Base-by-base conservation (phyloP, 2,888 invertebrate genomes). In the Polydesmus complanatus region DNA sequence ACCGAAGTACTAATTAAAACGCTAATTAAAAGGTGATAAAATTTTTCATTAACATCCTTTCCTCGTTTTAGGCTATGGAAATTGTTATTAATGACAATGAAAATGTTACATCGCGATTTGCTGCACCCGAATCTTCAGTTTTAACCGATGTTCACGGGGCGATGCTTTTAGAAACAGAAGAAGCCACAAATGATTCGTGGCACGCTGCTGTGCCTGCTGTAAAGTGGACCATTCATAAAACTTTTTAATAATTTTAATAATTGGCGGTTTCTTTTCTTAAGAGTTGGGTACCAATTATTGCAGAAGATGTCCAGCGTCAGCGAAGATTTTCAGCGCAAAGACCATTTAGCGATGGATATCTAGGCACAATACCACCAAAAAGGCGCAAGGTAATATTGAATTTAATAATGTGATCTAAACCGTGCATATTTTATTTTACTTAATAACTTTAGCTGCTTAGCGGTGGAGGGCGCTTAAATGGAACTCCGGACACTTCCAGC, bases 261-360 rank as follows among this genome's bases (percentile, higher is more conserved):
- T n/a, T n/a, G n/a, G n/a, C n/a, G n/a, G n/a, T n/a, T n/a, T 8
- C 22, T 58, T 54, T 56, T 67, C 70, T 69, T 2, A 67, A 82
- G 80, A 85, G 85, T 64, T 94, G 93, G 94, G 84, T 91, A 64
- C 90, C 92, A 8, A 85, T 92, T 65, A 87, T 95, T 65, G 81
- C 85, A 8, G 80, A 84, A 62, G 94, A 95, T 73, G 79, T 84
- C 56, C 81, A 83, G 68, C 77, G 81, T 61, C 92, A 91, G 73
- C 78, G 83, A 58, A 75, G 80, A 56, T 81, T 82, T 64, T 72
- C 77, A 77, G 68, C 73, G 14, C 79, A 78, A 65, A 69, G 73
- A 5, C 82, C 86, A 27, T 86, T 85, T 73, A 93, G 93, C 70
- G 93, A 94, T 76, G 90, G 89, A 0, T 95, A 94, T 73, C 77